Conservation (phyloP, 2,888 invertebrate species). For the Ametastegia equiseti region DNA sequence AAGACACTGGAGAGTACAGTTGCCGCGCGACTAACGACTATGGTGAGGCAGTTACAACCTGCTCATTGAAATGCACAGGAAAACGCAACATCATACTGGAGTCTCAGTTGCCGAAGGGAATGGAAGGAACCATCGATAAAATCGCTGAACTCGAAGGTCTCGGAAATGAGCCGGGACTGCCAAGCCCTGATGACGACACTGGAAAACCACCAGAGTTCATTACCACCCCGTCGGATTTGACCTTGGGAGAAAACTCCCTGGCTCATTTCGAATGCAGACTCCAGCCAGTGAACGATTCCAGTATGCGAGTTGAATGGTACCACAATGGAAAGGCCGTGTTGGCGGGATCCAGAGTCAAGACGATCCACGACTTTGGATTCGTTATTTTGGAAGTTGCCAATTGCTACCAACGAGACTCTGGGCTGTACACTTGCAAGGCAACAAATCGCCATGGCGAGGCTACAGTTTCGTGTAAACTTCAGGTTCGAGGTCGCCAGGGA, state of each 20-base stretch:
- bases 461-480: conserved; percentile 90
- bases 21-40: conserved; percentile 93
- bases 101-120: conserved; percentile 93
- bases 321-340: conserved; percentile 96
- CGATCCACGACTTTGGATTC: conserved; percentile 98
- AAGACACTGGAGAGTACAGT: conserved; percentile 95
- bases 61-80: conserved; percentile 93
- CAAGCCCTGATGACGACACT: conserved; percentile 87
- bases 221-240: conserved; percentile 90
- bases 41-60: conserved; percentile 94
- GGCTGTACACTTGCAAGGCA: conserved; percentile 94
- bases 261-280: conserved; percentile 96
- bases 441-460: conserved; percentile 95
- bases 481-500: conserved; percentile 92
- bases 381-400: conserved; percentile 97
- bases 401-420: conserved; percentile 95
- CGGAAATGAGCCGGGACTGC: conserved; percentile 83
- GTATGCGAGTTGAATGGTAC: conserved; percentile 98
- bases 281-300: conserved; percentile 93
- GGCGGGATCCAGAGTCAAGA: conserved; percentile 95
- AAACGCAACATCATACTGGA: conserved; percentile 94
- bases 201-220: conserved; percentile 95
- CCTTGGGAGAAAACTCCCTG: conserved; percentile 90
- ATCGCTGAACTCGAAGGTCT: conserved; percentile 95
- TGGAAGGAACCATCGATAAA: conserved; percentile 95